Evolutionary conservation across 1,140 invertebrate species (phyloP).

Genomic region (Halictus rubicundus): DNA sequence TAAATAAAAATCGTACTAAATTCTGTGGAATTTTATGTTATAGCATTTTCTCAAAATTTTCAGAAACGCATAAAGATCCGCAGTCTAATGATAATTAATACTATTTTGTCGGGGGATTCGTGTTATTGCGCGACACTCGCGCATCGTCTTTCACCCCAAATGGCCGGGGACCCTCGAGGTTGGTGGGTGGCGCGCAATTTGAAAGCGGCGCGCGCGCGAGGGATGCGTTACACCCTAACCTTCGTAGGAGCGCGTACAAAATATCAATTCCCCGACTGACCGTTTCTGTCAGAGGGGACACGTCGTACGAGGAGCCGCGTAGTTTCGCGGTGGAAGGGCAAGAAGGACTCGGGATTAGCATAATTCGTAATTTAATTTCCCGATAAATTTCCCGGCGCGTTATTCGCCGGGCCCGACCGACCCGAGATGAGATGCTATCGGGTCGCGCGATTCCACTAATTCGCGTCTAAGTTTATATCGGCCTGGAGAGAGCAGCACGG

Average conservation of each 20-base stretch:
- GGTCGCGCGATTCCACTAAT: slow-evolving; percentile 72
- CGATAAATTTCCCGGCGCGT: slow-evolving; percentile 71
- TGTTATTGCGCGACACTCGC: no score
- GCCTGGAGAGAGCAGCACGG: slow-evolving; percentile 48
- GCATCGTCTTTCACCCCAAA: slow-evolving; percentile 21
- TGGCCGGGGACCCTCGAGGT: not conserved
- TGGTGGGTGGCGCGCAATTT: slow-evolving; percentile 26
- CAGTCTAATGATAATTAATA: no score
- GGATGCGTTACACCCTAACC: not conserved
- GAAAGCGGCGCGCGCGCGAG: slow-evolving; percentile 1
- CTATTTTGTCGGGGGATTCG: no score
- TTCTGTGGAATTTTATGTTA: no score
- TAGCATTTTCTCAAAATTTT: no score
- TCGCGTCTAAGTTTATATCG: slow-evolving; percentile 78
- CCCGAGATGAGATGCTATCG: slow-evolving; percentile 72
- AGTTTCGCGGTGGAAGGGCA: not conserved
- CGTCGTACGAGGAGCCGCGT: not conserved
- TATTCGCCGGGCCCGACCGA: slow-evolving; percentile 21
- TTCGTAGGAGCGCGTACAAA: not conserved
- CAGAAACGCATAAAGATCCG: no score
- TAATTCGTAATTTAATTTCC: slow-evolving; percentile 77
- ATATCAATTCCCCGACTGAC: slow-evolving; percentile 1
- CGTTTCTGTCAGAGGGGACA: slow-evolving; percentile 9
- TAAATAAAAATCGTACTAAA: no score
- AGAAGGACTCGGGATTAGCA: slow-evolving; percentile 65